These are phyloP conservation scores for Dendronephthya gigantea DNA, from an alignment of 64 coral and sea anemone genomes.

Conservation along the genomic window DNA sequence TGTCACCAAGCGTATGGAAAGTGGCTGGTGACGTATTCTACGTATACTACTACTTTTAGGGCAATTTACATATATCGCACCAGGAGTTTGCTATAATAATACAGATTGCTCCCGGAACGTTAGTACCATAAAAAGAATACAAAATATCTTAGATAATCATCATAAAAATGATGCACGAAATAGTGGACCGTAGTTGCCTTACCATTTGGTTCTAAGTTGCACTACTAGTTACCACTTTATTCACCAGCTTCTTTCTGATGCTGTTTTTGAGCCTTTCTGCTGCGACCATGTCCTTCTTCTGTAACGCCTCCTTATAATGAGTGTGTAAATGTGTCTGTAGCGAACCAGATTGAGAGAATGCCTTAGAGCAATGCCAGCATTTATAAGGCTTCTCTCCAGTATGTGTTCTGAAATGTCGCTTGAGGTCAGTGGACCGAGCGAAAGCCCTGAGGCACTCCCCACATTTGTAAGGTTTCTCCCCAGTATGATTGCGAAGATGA, in stretches of 20 bases:
- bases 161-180: no score
- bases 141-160: no score
- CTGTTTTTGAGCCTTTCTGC: background rate
- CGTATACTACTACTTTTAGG: no score
- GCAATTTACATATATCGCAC: no score
- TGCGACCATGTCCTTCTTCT: constrained; percentile 47
- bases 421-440: constrained; percentile 92
- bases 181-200: background rate
- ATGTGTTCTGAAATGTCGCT: constrained; percentile 81
- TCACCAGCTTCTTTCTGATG: background rate
- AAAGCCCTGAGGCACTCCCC: constrained; percentile 86
- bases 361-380: constrained; percentile 97
- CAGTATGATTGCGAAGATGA: constrained; percentile 93
- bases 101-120: no score
- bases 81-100: no score
- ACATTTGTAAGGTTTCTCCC: constrained; percentile 98
- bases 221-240: background rate
- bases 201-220: background rate
- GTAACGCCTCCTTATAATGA: constrained; percentile 80
- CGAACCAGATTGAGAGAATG: constrained; percentile 89
- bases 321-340: constrained; percentile 92
- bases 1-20: no score
- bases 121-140: no score
- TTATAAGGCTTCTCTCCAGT: constrained; percentile 92
- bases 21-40: no score